Evolutionary conservation across 2,113 vertebrate species (phyloP).

Genomic region (Amblyornis subalaris): DNA sequence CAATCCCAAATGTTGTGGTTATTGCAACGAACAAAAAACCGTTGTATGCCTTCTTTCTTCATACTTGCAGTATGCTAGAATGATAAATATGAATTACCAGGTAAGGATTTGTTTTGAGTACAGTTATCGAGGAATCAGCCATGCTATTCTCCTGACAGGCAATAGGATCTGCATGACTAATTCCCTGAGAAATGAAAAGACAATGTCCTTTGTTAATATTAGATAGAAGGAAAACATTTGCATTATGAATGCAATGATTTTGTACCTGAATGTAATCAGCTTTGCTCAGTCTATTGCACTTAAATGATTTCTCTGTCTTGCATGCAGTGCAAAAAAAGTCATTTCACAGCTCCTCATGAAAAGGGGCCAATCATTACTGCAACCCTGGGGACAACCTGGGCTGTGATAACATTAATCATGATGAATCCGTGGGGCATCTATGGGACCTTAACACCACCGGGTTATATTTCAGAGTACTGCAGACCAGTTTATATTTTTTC

Average conservation of each 20-base stretch:
- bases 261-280: not conserved
- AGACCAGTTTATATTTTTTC: not conserved
- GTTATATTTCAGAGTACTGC: not conserved
- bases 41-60: not conserved
- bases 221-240: constrained; percentile 37
- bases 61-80: not conserved
- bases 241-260: not conserved
- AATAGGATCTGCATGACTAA: not conserved
- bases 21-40: not conserved
- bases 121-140: not conserved
- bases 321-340: not conserved
- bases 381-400: not conserved
- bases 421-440: not conserved
- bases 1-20: not conserved
- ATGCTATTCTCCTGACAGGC: not conserved
- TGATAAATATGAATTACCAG: not conserved
- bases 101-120: not conserved
- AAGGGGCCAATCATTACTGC: not conserved
- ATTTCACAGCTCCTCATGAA: not conserved
- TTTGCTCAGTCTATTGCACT: constrained; percentile 8
- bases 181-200: not conserved
- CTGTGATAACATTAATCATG: not conserved
- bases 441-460: not conserved
- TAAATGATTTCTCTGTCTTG: constrained; percentile 15
- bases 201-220: not conserved